Base-by-base conservation (phyloP, 2,888 invertebrate species). In the Drosophila maculinotata region DNA sequence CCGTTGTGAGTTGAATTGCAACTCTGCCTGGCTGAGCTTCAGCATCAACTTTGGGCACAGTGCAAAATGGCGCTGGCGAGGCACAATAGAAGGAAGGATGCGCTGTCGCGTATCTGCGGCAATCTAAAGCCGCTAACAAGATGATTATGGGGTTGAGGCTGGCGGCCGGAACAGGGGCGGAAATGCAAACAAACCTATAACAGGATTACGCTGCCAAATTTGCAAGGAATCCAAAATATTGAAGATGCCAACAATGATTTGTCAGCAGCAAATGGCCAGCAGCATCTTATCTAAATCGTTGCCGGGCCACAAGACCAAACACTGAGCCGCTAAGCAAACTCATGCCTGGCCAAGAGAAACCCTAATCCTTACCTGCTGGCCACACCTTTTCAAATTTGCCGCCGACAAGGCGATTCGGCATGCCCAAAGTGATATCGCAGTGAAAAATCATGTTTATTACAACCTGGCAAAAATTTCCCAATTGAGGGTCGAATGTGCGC, bases 361-460 rank as follows among this genome's bases (percentile, higher is more conserved):
- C 15, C 45, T 17, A 20, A 26, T 31, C 36, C 51, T 64, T 77
- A 77, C 68, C 62, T 58, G 70, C 66, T 62, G 62, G 54, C 49
- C 12, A 54, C 52, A 69, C 51, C 88, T 63, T 89, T 75, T 66
- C 57, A 73, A 73, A 77, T 76, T 53, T 67, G 72, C 89, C 89
- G 89, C 85, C 78, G 54, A 28, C 52, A n/a, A 25, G 62, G 63
- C 67, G 15, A 90, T 89, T 89, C 82, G 89, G 54, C 79, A 84
- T 71, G 89, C 79, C 17, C 26, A 5, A 26, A 15, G 8, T 14
- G 35, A 52, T 81, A 87, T 82, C 88, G 86, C 72, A 81, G 74
- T 86, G 80, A 49, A 82, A 73, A 82, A 89, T 89, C 80, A 89
- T 89, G 89, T 89, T 90, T 89, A 87, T 86, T 80, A 86, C 84